These are phyloP conservation scores for Sandelia bainsii DNA, from an alignment of 2,797 vertebrate genomes.

Conservation along the genomic window DNA sequence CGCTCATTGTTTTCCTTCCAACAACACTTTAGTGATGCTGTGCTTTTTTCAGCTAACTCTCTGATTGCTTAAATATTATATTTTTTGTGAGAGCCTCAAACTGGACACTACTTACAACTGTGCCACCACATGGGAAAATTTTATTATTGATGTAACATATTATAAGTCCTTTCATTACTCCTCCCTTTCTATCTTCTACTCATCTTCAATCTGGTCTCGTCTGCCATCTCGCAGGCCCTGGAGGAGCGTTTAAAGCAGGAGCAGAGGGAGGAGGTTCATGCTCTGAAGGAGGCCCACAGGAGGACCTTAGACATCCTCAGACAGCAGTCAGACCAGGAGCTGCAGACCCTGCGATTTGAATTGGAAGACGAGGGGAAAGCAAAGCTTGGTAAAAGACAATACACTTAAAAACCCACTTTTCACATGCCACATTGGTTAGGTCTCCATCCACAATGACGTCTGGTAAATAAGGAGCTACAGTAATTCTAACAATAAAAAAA, in stretches of 20 bases:
- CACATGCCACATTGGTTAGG: rapidly evolving
- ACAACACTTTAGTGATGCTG: neutral
- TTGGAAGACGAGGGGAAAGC: constrained; percentile 98
- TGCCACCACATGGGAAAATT: neutral
- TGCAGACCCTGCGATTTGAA: constrained; percentile 96
- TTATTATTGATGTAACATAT: rapidly evolving
- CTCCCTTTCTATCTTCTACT: neutral
- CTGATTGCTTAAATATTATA: neutral
- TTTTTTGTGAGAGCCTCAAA: neutral
- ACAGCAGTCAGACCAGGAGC: constrained; percentile 95
- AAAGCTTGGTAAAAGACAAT: constrained; percentile 85
- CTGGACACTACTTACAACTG: neutral
- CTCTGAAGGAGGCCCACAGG: constrained; percentile 94
- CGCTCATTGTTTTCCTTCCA: neutral
- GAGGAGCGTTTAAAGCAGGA: constrained; percentile 95
- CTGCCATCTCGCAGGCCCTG: constrained; percentile 84
- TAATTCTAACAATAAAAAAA: no score
- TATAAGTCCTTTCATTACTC: neutral
- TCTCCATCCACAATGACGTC: neutral
- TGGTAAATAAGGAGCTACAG: no score
- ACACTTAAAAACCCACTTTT: neutral
- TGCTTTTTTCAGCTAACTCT: neutral
- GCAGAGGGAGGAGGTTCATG: constrained; percentile 93
- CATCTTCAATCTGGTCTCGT: neutral
- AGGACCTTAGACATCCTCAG: constrained; percentile 94